These are phyloP conservation scores for Gambusia yucatana DNA, from an alignment of 2,797 vertebrate genomes.

Conservation along the genomic window DNA sequence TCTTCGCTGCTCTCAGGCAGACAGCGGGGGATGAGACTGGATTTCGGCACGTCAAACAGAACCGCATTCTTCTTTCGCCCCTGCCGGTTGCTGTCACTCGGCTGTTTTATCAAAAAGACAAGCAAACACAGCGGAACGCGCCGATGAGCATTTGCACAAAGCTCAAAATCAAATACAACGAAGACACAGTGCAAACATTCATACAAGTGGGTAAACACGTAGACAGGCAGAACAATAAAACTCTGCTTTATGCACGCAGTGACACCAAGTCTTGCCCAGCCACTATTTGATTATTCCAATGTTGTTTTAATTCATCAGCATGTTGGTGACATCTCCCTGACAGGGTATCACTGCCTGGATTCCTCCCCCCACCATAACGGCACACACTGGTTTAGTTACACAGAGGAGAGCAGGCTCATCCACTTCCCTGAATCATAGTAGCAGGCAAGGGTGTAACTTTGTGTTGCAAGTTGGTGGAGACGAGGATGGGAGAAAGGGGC, in stretches of 20 bases:
- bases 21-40: conserved; percentile 50
- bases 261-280: conserved; percentile 14
- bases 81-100: conserved; percentile 36
- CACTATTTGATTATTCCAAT: conserved; percentile 23
- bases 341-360: conserved; percentile 32
- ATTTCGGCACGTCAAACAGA: conserved; percentile 50
- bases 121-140: conserved; percentile 16
- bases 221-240: conserved; percentile 15
- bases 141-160: conserved; percentile 14
- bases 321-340: conserved; percentile 35
- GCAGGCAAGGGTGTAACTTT: too few relatives aligned
- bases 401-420: background rate
- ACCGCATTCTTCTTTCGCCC: conserved; percentile 25
- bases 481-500: too few relatives aligned
- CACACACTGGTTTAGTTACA: conserved; percentile 2
- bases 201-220: conserved; percentile 20
- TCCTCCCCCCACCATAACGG: conserved; percentile 11
- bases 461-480: too few relatives aligned
- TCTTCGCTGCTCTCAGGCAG: conserved; percentile 52
- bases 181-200: conserved; percentile 19
- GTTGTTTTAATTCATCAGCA: conserved; percentile 47
- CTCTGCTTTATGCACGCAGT: conserved; percentile 12
- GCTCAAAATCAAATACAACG: conserved; percentile 25
- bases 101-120: conserved; percentile 37
- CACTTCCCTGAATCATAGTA: conserved; percentile 25